These are phyloP conservation scores for Myiozetetes cayanensis DNA, from an alignment of 2,113 vertebrate species.

Conservation along the genomic window DNA sequence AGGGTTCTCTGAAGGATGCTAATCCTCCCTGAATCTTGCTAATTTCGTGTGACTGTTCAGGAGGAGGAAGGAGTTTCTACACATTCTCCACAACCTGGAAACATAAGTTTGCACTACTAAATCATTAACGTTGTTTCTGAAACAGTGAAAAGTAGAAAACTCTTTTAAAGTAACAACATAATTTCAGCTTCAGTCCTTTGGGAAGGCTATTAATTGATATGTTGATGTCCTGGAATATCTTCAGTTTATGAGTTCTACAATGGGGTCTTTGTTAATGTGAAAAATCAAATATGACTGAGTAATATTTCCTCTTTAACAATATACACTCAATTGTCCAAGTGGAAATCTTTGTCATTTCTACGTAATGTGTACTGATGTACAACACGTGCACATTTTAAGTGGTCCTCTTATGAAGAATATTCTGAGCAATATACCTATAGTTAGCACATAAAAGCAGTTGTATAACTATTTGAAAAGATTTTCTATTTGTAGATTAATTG, in stretches of 20 bases:
- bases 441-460: background rate
- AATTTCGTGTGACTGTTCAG: background rate
- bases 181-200: background rate
- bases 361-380: background rate
- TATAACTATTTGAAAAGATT: background rate
- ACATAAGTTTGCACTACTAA: background rate
- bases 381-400: fast-evolving
- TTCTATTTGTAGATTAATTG: background rate
- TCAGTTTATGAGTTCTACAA: background rate
- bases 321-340: background rate
- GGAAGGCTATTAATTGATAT: background rate
- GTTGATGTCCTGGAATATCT: background rate
- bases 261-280: background rate
- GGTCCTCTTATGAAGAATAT: background rate
- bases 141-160: background rate
- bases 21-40: background rate
- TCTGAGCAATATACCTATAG: background rate
- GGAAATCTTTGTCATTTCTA: background rate
- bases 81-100: background rate
- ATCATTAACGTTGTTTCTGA: background rate
- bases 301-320: background rate
- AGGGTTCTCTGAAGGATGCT: background rate
- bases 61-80: background rate
- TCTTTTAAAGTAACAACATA: background rate
- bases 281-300: background rate